Percentiles rank a stretch among this genome's conserved stretches.
Evolutionary conservation across 2,113 vertebrate genomes (phyloP).

Genomic region (Marcusenius ussheri): DNA sequence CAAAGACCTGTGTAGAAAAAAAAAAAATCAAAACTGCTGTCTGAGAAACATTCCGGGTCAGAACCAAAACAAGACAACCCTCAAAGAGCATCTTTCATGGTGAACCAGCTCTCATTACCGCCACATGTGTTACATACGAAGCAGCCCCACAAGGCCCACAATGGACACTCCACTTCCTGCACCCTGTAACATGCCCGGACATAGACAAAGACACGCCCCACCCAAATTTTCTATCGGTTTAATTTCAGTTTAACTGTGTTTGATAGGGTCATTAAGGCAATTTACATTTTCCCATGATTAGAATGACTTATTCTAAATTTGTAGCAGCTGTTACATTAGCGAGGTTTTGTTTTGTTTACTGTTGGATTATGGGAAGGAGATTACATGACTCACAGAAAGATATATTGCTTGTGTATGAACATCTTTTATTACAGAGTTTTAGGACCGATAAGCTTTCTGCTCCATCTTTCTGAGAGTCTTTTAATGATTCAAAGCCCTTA

Average conservation of each 20-base stretch:
- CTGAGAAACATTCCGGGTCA: not conserved
- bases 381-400: conserved; percentile 15
- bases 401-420: not conserved
- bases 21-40: not conserved
- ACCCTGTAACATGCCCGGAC: not conserved
- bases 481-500: not conserved
- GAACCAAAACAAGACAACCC: not conserved
- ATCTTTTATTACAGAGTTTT: not conserved
- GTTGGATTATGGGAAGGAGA: conserved; percentile 22
- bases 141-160: not conserved
- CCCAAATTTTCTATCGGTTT: conserved; percentile 21
- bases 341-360: conserved; percentile 20
- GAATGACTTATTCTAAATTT: conserved; percentile 38
- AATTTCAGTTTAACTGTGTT: conserved; percentile 37
- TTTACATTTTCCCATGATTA: conserved; percentile 33
- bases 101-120: not conserved
- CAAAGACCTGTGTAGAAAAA: not conserved
- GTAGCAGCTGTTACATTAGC: conserved; percentile 24
- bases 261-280: conserved; percentile 35
- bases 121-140: not conserved
- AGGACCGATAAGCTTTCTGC: not conserved
- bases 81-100: not conserved
- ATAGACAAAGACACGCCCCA: not conserved
- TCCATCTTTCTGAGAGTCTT: not conserved
- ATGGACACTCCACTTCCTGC: not conserved